Evolutionary conservation across 2,888 invertebrate species (phyloP).

Genomic region (Unio delphinus): DNA sequence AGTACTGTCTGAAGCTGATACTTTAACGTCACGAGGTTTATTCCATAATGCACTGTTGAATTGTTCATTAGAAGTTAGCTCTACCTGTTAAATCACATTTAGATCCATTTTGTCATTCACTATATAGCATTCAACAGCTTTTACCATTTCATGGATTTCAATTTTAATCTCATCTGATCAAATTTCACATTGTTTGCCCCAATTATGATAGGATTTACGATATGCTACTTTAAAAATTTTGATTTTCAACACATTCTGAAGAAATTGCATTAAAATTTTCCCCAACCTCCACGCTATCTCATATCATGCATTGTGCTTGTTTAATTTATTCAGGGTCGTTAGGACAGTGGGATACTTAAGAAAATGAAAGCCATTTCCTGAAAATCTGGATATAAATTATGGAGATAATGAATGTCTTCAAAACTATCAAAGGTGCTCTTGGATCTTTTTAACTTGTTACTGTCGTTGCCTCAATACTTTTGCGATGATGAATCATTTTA

Average conservation of each 20-base stretch:
- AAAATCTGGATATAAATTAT: too few species aligned
- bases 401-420: background rate
- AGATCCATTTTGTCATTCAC: background rate
- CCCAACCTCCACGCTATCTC: background rate
- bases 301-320: background rate
- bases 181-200: background rate
- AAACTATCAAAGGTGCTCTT: background rate
- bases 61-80: background rate
- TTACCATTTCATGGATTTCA: background rate
- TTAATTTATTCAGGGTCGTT: background rate
- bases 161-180: background rate
- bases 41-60: background rate
- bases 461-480: background rate
- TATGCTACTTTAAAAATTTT: background rate
- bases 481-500: background rate
- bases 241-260: background rate
- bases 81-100: background rate
- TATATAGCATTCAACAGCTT: background rate
- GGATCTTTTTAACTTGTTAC: background rate
- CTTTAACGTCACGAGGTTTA: background rate
- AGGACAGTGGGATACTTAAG: too few species aligned
- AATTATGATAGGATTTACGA: background rate
- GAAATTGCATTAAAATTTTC: background rate
- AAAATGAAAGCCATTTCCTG: background rate
- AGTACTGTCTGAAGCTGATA: background rate